Base-by-base conservation (phyloP, 2,113 vertebrate species). In the Cyanoliseus patagonus region DNA sequence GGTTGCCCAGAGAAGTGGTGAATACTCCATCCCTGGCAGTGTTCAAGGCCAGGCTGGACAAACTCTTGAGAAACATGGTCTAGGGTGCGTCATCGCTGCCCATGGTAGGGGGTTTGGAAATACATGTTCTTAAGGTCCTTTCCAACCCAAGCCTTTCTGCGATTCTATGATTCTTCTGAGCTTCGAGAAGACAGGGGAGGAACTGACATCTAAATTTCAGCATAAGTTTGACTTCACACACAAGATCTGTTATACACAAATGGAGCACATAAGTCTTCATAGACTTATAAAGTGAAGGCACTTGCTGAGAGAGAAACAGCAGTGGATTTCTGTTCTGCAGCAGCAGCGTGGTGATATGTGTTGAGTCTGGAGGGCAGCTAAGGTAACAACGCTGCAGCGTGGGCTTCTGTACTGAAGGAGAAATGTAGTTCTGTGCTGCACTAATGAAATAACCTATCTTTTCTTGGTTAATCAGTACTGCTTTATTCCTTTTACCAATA, bases 291-390 rank as follows among this genome's bases (percentile, higher is more conserved):
- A 57, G 31, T 57, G 31, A 57, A 59, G 55, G 11, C 8, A 20
- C 7, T 46, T 62, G 7, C n/a, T 61, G 19, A 75, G 51, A 63
- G 3, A 22, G 44, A 25, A 88, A 10, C 11, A 35, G 13, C 7
- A 3, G 8, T 20, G 10, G 1, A 23, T 67, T 35, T 61, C 53
- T 78, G 44, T 39, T 10, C 64, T 55, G 7, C 41, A 44, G 18
- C 30, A 75, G 22, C 20, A 37, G 11, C 1, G 0, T 0, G 0
- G 4, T 46, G 17, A 5, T 0, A 0, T 9, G 4, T 28, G 16
- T 5, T 44, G 47, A 53, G n/a, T 63, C 13, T 69, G 18, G 17
- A 30, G n/a, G 24, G 3, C 28, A 72, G 11, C 59, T 25, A 52
- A 51, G 6, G 19, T 22, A 57, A 35, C 10, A 41, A 11, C 8